Evolutionary conservation across 1,140 invertebrate species (phyloP).

Genomic region (Eubasilissa regina): DNA sequence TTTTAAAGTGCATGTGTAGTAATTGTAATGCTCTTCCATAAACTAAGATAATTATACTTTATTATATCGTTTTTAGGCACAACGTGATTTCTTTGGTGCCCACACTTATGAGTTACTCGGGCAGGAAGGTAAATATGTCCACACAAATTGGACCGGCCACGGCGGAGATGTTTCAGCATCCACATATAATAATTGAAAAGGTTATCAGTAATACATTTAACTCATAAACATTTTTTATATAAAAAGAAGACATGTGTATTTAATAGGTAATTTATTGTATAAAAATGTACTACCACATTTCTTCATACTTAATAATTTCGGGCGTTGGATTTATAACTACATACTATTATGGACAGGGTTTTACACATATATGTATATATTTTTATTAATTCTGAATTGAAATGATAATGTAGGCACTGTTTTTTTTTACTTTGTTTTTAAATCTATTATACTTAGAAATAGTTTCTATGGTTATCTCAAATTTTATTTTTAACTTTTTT

Average conservation of each 20-base stretch:
- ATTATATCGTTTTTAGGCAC: slow-evolving; percentile 78
- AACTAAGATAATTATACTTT: too few species aligned
- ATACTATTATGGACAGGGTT: not conserved
- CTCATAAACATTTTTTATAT: not conserved
- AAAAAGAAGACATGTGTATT: not conserved
- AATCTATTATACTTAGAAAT: too few species aligned
- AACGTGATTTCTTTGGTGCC: slow-evolving; percentile 98
- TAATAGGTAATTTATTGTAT: not conserved
- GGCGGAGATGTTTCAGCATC: slow-evolving; percentile 97
- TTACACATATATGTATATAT: not conserved
- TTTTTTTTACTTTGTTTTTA: too few species aligned
- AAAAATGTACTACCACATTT: not conserved
- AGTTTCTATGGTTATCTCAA: too few species aligned
- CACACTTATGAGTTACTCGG: slow-evolving; percentile 96
- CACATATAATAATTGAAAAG: slow-evolving; percentile 79
- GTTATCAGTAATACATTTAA: not conserved
- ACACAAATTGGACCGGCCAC: slow-evolving; percentile 99
- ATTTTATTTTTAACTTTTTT: too few species aligned
- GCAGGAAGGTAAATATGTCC: slow-evolving; percentile 91
- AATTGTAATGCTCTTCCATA: too few species aligned
- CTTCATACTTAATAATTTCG: not conserved
- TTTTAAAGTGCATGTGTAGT: too few species aligned
- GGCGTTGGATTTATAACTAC: not conserved
- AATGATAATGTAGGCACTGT: too few species aligned
- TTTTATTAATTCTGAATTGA: too few species aligned